Percentiles rank a stretch among this genome's conserved stretches.
Conservation (phyloP, 2,797 vertebrate species). For the Chromobotia macracanthus region DNA sequence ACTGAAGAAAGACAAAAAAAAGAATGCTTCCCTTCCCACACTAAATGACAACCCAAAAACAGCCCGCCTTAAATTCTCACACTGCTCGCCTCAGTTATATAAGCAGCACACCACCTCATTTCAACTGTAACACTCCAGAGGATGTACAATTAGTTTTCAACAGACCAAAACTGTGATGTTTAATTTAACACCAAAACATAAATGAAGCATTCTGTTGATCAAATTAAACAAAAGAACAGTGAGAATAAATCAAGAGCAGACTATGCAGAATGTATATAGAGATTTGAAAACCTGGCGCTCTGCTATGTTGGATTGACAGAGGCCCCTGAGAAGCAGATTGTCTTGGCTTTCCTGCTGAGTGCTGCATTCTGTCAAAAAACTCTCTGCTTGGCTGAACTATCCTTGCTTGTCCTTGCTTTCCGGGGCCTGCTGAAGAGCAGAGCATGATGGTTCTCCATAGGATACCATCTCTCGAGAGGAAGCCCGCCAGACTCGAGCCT, state of each 20-base stretch:
- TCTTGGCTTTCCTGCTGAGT: slow-evolving; percentile 50
- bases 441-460: slow-evolving; percentile 19
- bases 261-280: neutral
- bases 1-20: neutral
- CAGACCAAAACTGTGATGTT: neutral
- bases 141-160: neutral
- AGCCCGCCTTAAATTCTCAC: neutral
- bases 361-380: slow-evolving; percentile 42
- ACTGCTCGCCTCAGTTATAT: neutral
- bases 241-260: neutral
- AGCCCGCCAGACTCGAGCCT: neutral
- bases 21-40: neutral
- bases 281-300: slow-evolving; percentile 45
- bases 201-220: neutral
- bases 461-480: slow-evolving; percentile 22
- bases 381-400: slow-evolving; percentile 28
- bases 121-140: neutral
- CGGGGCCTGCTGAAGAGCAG: slow-evolving; percentile 40
- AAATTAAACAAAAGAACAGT: neutral
- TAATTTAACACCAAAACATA: slow-evolving; percentile 11
- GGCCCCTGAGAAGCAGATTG: slow-evolving; percentile 48
- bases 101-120: neutral
- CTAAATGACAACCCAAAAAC: slow-evolving; percentile 21
- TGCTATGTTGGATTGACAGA: slow-evolving; percentile 47
- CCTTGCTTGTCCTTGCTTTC: slow-evolving; percentile 44